Base-by-base conservation (phyloP, 2,888 invertebrate species). In the Embidobia sp. region DNA sequence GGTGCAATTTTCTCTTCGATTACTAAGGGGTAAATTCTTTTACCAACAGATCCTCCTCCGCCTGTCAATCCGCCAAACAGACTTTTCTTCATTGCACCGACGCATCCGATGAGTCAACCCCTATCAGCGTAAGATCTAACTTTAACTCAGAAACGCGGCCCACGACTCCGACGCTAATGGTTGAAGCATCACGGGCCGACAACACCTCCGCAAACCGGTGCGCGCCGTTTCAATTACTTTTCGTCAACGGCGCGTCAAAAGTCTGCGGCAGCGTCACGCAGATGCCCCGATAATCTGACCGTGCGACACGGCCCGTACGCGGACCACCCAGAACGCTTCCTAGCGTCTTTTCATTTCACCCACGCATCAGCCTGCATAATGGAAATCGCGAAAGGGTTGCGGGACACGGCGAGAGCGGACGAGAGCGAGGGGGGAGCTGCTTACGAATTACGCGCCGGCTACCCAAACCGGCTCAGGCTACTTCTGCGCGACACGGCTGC, bases 401-500 rank as follows among this genome's bases (percentile, higher is more conserved):
- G 27, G 8, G 22, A n/a, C n/a, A 37, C 16, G 8, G 1, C 15
- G 61, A 55, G 70, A 53, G 63, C 51, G 61, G 37, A 10, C 13
- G 44, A 53, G 53, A 53, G 33, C 26, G 33, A 48, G 80, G 82
- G 81, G 82, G 81, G 84, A 82, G 85, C 82, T 84, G 87, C 88
- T 87, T 88, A 88, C 87, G 88, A 88, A 88, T 87, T 88, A 88
- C 88, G 87, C 87, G 87, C 83, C 80, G 82, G 83, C 84, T 82
- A 84, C 84, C 83, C 80, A 86, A 87, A 86, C 87, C 87, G 87
- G 87, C 86, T 86, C 83, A 79, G 81, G 83, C 85, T 86, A 84
- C 85, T 83, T 85, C 84, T 85, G 85, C 83, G 85, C 84, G 88
- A 88, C 88, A 88, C 84, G 87, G 86, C 85, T 88, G 88, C 88